phyloP scores from a whole-genome alignment of 2,113 vertebrate genomes.

The Oxyura jamaicensis region DNA sequence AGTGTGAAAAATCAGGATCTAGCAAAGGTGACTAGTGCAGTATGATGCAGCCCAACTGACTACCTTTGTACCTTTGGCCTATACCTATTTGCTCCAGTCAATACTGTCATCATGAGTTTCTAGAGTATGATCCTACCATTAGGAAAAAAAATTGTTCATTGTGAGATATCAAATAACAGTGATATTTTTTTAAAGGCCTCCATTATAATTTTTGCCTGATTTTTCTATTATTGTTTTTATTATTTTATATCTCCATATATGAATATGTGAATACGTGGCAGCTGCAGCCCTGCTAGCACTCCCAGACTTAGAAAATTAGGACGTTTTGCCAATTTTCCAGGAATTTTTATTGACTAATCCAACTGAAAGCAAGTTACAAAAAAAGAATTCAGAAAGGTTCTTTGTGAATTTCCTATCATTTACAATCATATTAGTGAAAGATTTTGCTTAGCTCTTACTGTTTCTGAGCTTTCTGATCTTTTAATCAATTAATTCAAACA shows the following conservation, averaged over 20 bases:
- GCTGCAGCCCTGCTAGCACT: not conserved
- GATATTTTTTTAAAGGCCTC: not conserved
- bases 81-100: not conserved
- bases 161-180: not conserved
- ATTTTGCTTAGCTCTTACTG: not conserved
- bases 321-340: not conserved
- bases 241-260: not conserved
- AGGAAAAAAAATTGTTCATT: not conserved
- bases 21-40: not conserved
- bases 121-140: not conserved
- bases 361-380: not conserved
- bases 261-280: not conserved
- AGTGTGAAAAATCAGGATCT: not conserved
- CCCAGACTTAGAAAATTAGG: not conserved
- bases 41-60: not conserved
- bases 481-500: not conserved
- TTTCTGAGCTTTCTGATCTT: not conserved
- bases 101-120: not conserved
- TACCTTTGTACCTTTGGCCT: not conserved
- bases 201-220: not conserved
- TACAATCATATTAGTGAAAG: not conserved
- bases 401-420: not conserved
- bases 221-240: not conserved
- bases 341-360: not conserved
- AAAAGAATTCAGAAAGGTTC: not conserved